phyloP scores from a whole-genome alignment of 1,140 invertebrate genomes.

The Dinoponera quadriceps region DNA sequence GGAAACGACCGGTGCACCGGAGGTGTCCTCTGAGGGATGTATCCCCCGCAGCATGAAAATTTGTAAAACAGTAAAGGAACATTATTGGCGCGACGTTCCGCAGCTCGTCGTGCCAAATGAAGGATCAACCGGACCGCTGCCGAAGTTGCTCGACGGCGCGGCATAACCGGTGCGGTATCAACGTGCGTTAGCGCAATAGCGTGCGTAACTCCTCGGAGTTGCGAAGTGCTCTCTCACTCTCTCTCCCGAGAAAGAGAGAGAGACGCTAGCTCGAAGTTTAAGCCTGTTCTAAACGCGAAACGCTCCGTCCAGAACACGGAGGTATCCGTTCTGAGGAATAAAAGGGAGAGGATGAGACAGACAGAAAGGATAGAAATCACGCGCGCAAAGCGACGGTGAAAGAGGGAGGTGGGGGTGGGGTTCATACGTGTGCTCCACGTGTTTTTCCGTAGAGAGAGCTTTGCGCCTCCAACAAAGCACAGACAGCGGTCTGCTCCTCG shows the following conservation, averaged over 20 bases:
- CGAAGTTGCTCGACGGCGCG: too few species aligned
- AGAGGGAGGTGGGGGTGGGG: too few species aligned
- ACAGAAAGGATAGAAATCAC: slow-evolving; percentile 11
- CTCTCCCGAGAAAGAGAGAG: too few species aligned
- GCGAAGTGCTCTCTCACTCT: not conserved
- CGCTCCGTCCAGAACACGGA: not conserved
- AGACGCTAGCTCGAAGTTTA: slow-evolving; percentile 31
- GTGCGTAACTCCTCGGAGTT: too few species aligned
- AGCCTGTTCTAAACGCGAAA: slow-evolving; percentile 2
- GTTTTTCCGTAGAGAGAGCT: not conserved
- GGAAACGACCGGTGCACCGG: too few species aligned
- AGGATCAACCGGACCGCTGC: too few species aligned
- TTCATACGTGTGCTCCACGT: not conserved
- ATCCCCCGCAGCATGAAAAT: too few species aligned
- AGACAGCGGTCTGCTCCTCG: not conserved
- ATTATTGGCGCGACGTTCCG: too few species aligned
- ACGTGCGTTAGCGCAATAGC: too few species aligned
- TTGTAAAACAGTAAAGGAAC: too few species aligned
- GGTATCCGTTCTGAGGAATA: not conserved
- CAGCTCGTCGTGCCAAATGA: too few species aligned
- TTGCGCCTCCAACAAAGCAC: slow-evolving; percentile 17
- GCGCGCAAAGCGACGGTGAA: not conserved
- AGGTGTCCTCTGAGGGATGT: not conserved
- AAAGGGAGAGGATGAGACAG: slow-evolving; percentile 4
- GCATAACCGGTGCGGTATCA: too few species aligned